Percentiles rank a stretch among this genome's conserved stretches.
These are phyloP conservation scores for Ailuropoda melanoleuca DNA, from an alignment of 2,113 vertebrate genomes.

Conservation along the genomic window DNA sequence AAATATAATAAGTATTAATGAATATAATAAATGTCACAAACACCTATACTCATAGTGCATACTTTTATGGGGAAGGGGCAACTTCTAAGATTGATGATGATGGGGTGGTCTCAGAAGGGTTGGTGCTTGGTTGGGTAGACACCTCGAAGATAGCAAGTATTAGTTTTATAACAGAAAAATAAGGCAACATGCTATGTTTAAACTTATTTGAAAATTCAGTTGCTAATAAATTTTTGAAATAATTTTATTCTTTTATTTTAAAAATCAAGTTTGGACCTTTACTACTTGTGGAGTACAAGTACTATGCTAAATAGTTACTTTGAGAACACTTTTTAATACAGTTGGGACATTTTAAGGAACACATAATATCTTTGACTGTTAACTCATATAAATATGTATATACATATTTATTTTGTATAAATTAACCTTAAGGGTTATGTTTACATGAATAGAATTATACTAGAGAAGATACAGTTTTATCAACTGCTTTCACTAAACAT, in stretches of 20 bases:
- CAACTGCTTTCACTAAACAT: not conserved
- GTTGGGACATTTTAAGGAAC: not conserved
- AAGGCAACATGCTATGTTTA: not conserved
- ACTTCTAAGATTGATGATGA: not conserved
- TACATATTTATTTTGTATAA: not conserved
- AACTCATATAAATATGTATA: not conserved
- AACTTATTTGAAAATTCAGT: not conserved
- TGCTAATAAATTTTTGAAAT: not conserved
- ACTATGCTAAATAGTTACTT: not conserved
- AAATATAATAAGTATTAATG: not conserved
- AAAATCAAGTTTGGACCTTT: not conserved
- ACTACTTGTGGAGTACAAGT: not conserved
- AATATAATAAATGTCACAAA: not conserved
- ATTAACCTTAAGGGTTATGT: not conserved
- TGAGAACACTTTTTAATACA: not conserved
- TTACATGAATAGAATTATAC: not conserved
- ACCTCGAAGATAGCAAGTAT: not conserved
- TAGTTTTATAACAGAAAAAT: not conserved
- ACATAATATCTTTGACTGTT: not conserved
- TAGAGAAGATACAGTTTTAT: not conserved
- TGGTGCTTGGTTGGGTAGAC: not conserved
- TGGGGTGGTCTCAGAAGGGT: not conserved
- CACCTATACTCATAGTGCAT: not conserved
- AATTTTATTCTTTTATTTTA: not conserved
- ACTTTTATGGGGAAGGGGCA: not conserved